Base-by-base conservation (phyloP, 2,113 vertebrate genomes). In the Passer domesticus region DNA sequence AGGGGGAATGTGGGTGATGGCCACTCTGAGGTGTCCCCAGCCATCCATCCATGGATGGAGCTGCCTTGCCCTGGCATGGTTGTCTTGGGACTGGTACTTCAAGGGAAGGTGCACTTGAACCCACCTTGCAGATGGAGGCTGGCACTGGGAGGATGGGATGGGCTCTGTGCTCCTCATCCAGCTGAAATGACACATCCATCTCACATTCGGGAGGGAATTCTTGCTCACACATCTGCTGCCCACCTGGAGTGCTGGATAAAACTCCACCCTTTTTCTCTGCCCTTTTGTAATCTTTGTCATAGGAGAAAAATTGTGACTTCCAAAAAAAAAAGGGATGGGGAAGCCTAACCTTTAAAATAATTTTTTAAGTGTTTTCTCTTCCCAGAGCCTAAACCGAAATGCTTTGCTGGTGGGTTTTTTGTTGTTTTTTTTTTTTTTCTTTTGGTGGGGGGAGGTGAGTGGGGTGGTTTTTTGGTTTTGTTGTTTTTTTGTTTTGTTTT, bases 231-330 rank as follows among this genome's bases (percentile, higher is more conserved):
- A 77, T 89, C 77, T 91, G 90, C 59, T 89, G 30, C 41, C 92
- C 68, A 86, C 41, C 63, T 87, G 63, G 39, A 18, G 31, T 56
- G n/a, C 2, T 69, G 64, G 41, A 33, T 58, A 43, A 67, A 80
- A 3, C 0, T 1, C 1, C 11, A 68, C 3, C 2, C 14, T 47
- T 85, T 82, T 83, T 14, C 33, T 58, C 47, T 76, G 43, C 25
- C 11, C 8, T 86, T 90, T 72, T 83, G 28, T 75, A 35, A 41
- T 33, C 41, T 66, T 52, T 73, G 30, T 47, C 8, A 21, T 17
- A 24, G 16, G 21, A 94, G 33, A 56, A 73, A 50, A 28, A 39
- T 3, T 39, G 20, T 2, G 1, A 63, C 62, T 75, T 75, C 70
- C 70, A 92, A 63, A 41, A 25, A 82, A 80, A 19, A 24, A 23